Base-by-base conservation (phyloP, 2,888 invertebrate genomes). In the Drosophila tripunctata region DNA sequence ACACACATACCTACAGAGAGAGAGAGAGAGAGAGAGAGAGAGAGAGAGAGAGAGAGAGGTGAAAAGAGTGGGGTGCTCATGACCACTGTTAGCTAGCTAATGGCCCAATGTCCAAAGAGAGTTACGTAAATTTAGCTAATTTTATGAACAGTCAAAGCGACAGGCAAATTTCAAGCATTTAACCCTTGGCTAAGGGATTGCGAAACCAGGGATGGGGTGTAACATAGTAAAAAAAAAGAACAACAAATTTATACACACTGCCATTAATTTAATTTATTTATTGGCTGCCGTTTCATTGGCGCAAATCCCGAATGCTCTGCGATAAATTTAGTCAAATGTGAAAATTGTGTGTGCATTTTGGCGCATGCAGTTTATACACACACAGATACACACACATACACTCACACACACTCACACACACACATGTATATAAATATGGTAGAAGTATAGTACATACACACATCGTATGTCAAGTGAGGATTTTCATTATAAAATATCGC, bases 191-290 rank as follows among this genome's bases (percentile, higher is more conserved):
- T 24, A 27, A 33, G 19, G 21, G 8, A 8, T 30, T 12, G 14
- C n/a, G 19, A 12, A 10, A 0, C 45, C 14, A 2, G 15, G 22
- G 51, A 43, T 15, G 24, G 21, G 17, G 44, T 30, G 40, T 33
- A 45, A 36, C 7, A n/a, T n/a, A n/a, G n/a, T n/a, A n/a, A 64
- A 69, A 67, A 70, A 71, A 82, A 52, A 27, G 10, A 27, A 27
- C 8, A 10, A 27, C 27, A 27, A 27, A 27, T 27, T 50, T 69
- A 66, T 67, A 71, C 60, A 58, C 78, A 63, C 70, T 70, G 75
- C 80, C 88, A 90, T 90, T 90, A 88, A 89, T 90, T 90, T 89
- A 90, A 90, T 90, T 90, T 91, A 91, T 91, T 90, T 91, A 90
- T 91, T 90, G 90, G 85, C 89, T 89, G 88, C 80, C 79, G 74